Conservation (phyloP, 2,888 invertebrate genomes). For the Platycnemis pennipes region DNA sequence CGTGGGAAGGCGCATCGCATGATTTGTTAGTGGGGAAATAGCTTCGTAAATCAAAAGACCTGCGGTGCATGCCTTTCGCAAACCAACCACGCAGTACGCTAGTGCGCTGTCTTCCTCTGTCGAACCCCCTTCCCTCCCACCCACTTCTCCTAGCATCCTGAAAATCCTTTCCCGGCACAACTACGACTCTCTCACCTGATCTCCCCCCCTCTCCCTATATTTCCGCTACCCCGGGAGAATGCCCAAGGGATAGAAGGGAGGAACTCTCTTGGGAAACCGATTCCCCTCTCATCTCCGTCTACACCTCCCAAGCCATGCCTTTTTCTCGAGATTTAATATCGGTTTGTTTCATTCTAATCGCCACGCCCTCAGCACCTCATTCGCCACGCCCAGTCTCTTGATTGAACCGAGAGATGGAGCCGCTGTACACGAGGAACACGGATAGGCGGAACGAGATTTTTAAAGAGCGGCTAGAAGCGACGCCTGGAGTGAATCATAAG, state of each 20-base stretch:
- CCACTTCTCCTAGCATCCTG: not conserved
- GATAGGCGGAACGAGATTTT: conserved; percentile 33
- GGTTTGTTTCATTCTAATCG: conserved; percentile 49
- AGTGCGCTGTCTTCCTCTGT: not conserved
- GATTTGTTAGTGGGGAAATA: not conserved
- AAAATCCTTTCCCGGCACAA: no score
- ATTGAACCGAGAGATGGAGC: conserved; percentile 51
- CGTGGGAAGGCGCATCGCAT: not conserved
- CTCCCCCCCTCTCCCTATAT: not conserved
- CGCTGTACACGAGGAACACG: conserved; percentile 4
- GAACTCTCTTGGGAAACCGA: not conserved
- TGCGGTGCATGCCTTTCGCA: not conserved
- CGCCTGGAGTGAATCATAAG: not conserved
- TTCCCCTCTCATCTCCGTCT: not conserved
- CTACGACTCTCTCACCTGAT: no score
- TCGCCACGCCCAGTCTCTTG: conserved; percentile 50
- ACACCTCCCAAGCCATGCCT: not conserved
- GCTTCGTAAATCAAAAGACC: not conserved
- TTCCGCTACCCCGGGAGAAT: not conserved
- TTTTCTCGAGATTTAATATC: conserved; percentile 41
- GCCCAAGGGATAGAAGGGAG: not conserved
- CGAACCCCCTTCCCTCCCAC: not conserved
- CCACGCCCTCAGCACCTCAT: conserved; percentile 56
- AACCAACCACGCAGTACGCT: not conserved
- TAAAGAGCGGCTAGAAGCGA: not conserved